phyloP scores from a whole-genome alignment of 2,797 vertebrate genomes.

The Darevskia nairensis region DNA sequence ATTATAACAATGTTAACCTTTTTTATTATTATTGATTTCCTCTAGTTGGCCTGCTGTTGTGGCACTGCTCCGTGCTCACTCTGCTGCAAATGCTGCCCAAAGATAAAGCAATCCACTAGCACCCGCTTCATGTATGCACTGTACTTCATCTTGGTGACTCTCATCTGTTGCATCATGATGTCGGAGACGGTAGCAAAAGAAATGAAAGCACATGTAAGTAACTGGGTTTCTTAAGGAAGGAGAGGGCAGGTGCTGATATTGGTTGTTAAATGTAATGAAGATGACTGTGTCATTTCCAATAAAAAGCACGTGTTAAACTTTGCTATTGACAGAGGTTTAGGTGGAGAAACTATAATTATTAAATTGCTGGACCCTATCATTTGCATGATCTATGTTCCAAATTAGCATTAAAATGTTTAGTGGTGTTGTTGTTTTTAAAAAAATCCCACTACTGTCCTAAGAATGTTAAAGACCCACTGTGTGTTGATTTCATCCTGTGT shows the following conservation, averaged over 20 bases:
- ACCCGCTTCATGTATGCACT: slow-evolving; percentile 96
- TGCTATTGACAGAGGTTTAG: slow-evolving; percentile 56
- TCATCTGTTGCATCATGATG: slow-evolving; percentile 95
- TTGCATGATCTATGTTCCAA: neutral
- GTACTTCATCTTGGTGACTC: slow-evolving; percentile 91
- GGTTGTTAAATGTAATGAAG: neutral
- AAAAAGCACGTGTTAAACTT: slow-evolving; percentile 10
- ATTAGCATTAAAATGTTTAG: neutral
- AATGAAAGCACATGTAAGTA: slow-evolving; percentile 83
- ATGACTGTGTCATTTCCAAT: accelerated
- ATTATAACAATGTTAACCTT: neutral
- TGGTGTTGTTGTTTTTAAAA: too few species aligned
- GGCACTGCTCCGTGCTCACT: slow-evolving; percentile 90
- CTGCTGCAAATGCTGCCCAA: slow-evolving; percentile 94
- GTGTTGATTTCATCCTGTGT: slow-evolving; percentile 62
- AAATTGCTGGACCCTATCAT: neutral
- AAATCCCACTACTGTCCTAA: slow-evolving; percentile 37
- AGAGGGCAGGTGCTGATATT: neutral
- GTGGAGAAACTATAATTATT: slow-evolving; percentile 40
- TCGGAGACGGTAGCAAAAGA: slow-evolving; percentile 86
- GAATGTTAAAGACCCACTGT: slow-evolving; percentile 34
- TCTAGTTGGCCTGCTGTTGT: slow-evolving; percentile 96
- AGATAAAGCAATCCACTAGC: slow-evolving; percentile 95
- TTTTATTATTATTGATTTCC: slow-evolving; percentile 22
- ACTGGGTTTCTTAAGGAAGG: neutral